Base-by-base conservation (phyloP, 1,140 invertebrate genomes). In the Gryon sp. region DNA sequence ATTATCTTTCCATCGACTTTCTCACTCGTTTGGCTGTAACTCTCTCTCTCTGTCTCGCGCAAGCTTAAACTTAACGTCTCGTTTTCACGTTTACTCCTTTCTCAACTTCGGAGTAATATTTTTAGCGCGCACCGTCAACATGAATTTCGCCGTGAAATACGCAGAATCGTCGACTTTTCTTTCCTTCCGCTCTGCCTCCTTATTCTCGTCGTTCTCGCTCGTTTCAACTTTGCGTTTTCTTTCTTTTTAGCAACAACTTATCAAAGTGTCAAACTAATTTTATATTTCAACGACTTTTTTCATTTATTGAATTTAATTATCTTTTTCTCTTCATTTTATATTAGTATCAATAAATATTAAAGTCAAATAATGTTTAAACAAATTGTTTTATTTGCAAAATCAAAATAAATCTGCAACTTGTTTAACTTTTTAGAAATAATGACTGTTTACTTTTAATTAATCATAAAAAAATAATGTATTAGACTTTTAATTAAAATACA, bases 151-250 rank as follows among this genome's bases (percentile, higher is more conserved):
- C 32, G 50, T 26, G 63, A 68, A 68, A 57, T 68, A 68, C 63
- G 50, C 28, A 40, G 63, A 68, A 68, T 68, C 30, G 41, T 12
- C 36, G 28, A 55, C 15, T 68, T 68, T 68, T 68, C 50, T 68
- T 68, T 68, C 63, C 50, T 68, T 68, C 63, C 63, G 50, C 41
- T 57, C n/a, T 68, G 55, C 50, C 30, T 68, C 40, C 62, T 55
- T 66, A n/a, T 9, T 18, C 9, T 20, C 36, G 5, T 11, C 14
- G 7, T 30, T 26, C 26, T 41, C 19, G n/a, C 34, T 38, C 45
- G 16, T 55, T 19, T 2, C 32, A 55, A 41, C 6, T 8, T 36
- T 20, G 6, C 16, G 24, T 2, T 48, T 19, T 32, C 16, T 28
- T 4, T 7, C 28, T 32, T 32, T 6, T 32, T 32, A 9, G 14